Percentiles rank a stretch among this genome's conserved stretches.
Evolutionary conservation across 2,113 vertebrate genomes (phyloP).

Genomic region (Suricata suricatta): DNA sequence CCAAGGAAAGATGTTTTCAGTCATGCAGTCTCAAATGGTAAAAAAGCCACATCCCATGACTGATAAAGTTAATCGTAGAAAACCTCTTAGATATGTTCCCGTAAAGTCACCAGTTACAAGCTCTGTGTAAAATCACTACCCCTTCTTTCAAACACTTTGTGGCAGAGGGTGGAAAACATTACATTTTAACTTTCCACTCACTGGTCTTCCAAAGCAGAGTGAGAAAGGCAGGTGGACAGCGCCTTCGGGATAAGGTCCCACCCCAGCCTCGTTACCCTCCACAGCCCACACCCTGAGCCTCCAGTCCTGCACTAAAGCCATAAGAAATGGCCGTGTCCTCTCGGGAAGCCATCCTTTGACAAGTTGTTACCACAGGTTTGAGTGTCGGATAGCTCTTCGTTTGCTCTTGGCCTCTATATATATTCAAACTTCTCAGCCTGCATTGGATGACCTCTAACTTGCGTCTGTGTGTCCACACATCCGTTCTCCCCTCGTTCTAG

Average conservation of each 20-base stretch:
- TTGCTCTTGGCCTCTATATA: not conserved
- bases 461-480: accelerated
- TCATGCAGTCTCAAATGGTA: not conserved
- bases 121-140: not conserved
- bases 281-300: not conserved
- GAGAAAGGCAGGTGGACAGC: not conserved
- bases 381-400: not conserved
- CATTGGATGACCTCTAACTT: not conserved
- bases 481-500: not conserved
- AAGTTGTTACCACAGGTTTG: not conserved
- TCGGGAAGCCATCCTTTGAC: not conserved
- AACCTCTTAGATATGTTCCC: not conserved
- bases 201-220: not conserved
- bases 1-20: not conserved
- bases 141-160: not conserved
- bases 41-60: not conserved
- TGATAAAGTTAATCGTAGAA: not conserved
- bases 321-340: not conserved
- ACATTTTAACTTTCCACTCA: not conserved
- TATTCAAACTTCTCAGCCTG: not conserved
- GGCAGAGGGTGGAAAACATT: not conserved
- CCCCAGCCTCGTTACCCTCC: not conserved
- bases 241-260: not conserved
- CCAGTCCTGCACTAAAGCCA: not conserved
- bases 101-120: not conserved